A percentile compares a stretch with the other conserved stretches of the same genome.
Conservation (phyloP, 1,140 invertebrate species). For the Trichogramma pretiosum region DNA sequence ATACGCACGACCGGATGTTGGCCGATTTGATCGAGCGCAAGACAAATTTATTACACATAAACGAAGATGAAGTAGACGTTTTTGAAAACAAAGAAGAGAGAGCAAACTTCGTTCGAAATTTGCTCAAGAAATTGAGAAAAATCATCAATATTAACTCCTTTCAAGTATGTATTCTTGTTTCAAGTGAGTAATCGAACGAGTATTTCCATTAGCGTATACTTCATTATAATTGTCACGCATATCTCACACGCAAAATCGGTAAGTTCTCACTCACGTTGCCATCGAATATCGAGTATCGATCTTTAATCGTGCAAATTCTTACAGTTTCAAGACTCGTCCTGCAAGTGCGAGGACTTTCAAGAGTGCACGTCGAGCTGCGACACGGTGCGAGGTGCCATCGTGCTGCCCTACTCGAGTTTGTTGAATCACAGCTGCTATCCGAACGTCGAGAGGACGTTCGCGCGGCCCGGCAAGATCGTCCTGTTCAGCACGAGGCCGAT, state of each 20-base stretch:
- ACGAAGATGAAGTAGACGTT: too few species aligned
- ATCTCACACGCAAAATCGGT: neutral
- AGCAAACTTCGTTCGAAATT: too few species aligned
- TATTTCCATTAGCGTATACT: neutral
- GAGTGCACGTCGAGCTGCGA: too few species aligned
- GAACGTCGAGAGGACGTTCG: slow-evolving; percentile 50
- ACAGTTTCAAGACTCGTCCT: neutral
- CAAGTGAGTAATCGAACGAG: too few species aligned
- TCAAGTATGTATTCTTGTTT: too few species aligned
- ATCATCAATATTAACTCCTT: too few species aligned
- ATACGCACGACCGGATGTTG: too few species aligned
- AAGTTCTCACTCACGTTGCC: neutral
- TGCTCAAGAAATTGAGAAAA: too few species aligned
- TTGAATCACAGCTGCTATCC: slow-evolving; percentile 90
- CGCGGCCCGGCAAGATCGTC: neutral
- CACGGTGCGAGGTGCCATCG: slow-evolving; percentile 47
- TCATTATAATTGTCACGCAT: neutral
- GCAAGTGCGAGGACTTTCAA: too few species aligned
- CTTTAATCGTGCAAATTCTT: neutral
- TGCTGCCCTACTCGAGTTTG: slow-evolving; percentile 68
- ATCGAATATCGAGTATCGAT: neutral
- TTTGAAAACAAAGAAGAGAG: too few species aligned
- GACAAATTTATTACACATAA: too few species aligned
- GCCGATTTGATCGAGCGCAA: too few species aligned
- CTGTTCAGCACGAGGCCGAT: neutral